Base-by-base conservation (phyloP, 2,113 vertebrate species). In the Perca schrenkii region DNA sequence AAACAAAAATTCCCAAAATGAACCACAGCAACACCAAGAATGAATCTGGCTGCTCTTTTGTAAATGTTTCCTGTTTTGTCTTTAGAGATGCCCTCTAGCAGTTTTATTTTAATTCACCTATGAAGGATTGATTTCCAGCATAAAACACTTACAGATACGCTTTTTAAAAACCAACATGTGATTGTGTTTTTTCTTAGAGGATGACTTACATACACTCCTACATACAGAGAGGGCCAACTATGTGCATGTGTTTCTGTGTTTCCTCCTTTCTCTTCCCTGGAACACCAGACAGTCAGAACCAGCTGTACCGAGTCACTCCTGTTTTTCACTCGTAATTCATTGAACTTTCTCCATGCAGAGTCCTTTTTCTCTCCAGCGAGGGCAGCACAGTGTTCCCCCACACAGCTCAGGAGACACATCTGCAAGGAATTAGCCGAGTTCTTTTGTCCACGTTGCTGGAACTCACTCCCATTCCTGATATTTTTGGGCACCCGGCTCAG, bases 381-480 rank as follows among this genome's bases (percentile, higher is more conserved):
- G 81, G 90, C 87, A 87, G 89, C 72, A 49, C 62, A 80, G 84
- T 49, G 47, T 88, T 90, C 66, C 40, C 80, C 84, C 77, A 63
- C 53, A 80, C 57, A 82, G 80, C 73, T 74, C 74, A 57, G 54
- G 74, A 66, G 79, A 56, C 91, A 94, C 94, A 95, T 95, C 91
- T 95, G 95, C 83, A 92, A 95, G 69, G 64, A 88, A 94, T 96
- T 95, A 95, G 86, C 84, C 83, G n/a, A 90, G 57, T 92, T 94
- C 90, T 91, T 93, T 83, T 83, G 85, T 92, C 93, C 93, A 94
- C 90, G 91, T 95, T 63, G 88, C 91, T 93, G 92, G 93, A 92
- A 91, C 92, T 87, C 81, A 86, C 52, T 63, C 56, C 56, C 1
- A 75, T 83, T 86, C 72, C 79, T 89, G 81, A 90, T 62, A 76